Evolutionary conservation across 2,113 vertebrate species (phyloP).

Genomic region (Raja brachyura): DNA sequence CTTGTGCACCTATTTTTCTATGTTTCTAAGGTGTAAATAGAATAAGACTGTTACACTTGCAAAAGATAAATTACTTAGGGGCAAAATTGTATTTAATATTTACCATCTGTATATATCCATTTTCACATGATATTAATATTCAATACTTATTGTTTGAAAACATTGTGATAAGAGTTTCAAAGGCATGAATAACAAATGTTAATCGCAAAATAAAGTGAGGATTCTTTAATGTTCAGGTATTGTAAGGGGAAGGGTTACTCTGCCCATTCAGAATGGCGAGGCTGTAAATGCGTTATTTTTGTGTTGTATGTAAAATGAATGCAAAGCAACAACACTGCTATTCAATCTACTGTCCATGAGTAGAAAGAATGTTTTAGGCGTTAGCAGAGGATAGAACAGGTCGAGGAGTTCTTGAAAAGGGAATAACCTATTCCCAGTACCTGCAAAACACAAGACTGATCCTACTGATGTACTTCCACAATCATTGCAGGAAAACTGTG

Average conservation of each 20-base stretch:
- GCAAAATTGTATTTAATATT: slow-evolving; percentile 13
- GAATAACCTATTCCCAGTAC: background rate
- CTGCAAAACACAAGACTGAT: background rate
- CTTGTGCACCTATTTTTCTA: too few relatives aligned
- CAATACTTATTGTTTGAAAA: background rate
- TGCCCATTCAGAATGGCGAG: background rate
- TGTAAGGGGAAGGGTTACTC: background rate
- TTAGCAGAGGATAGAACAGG: background rate
- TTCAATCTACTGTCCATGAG: background rate
- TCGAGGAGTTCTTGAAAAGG: background rate
- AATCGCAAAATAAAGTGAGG: background rate
- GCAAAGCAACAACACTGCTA: background rate
- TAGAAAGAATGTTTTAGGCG: background rate
- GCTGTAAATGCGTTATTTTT: background rate
- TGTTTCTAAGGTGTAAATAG: background rate
- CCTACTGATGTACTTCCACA: background rate
- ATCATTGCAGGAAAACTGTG: background rate
- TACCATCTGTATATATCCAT: background rate
- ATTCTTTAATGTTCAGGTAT: background rate
- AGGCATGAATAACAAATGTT: background rate
- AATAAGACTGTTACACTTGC: background rate
- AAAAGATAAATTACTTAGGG: background rate
- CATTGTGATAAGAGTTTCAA: background rate
- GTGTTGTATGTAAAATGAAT: background rate
- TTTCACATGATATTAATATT: background rate